These are phyloP conservation scores for Temnothorax ravouxi DNA, from an alignment of 2,888 invertebrate species.

Conservation along the genomic window DNA sequence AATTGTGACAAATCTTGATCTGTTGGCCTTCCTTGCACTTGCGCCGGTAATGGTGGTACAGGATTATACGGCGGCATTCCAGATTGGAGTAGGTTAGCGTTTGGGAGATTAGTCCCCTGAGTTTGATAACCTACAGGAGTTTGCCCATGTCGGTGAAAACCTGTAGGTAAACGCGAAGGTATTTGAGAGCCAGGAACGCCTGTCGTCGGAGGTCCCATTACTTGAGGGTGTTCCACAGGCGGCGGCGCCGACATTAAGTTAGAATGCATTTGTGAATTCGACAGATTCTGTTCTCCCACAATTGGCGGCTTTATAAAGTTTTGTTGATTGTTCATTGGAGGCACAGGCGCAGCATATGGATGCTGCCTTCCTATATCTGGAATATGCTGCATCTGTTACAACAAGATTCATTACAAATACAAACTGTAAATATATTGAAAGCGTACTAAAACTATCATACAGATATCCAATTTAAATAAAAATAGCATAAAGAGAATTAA, in stretches of 20 bases:
- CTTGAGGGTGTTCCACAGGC: constrained; percentile 74
- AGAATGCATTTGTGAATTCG: constrained; percentile 78
- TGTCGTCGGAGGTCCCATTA: constrained; percentile 63
- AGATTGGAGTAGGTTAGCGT: constrained; percentile 10
- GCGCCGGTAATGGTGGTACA: neutral
- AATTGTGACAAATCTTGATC: constrained; percentile 12
- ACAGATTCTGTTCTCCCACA: constrained; percentile 77
- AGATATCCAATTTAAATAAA: neutral
- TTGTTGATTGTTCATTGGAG: constrained; percentile 61
- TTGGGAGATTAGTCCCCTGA: constrained; percentile 63
- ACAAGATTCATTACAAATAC: neutral
- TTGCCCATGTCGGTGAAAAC: constrained; percentile 23
- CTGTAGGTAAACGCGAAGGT: constrained; percentile 13
- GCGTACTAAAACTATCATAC: neutral
- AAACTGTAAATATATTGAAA: neutral
- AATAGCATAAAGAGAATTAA: neutral
- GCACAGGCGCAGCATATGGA: constrained; percentile 42
- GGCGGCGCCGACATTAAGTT: constrained; percentile 76
- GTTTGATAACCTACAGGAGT: constrained; percentile 64
- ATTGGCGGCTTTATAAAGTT: constrained; percentile 69
- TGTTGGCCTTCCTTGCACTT: neutral
- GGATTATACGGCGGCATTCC: constrained; percentile 26
- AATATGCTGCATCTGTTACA: constrained; percentile 48
- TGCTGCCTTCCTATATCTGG: constrained; percentile 47
- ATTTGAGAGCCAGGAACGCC: constrained; percentile 64